phyloP scores from a whole-genome alignment of 2,797 vertebrate species.

The Pantherophis alleghaniensis region DNA sequence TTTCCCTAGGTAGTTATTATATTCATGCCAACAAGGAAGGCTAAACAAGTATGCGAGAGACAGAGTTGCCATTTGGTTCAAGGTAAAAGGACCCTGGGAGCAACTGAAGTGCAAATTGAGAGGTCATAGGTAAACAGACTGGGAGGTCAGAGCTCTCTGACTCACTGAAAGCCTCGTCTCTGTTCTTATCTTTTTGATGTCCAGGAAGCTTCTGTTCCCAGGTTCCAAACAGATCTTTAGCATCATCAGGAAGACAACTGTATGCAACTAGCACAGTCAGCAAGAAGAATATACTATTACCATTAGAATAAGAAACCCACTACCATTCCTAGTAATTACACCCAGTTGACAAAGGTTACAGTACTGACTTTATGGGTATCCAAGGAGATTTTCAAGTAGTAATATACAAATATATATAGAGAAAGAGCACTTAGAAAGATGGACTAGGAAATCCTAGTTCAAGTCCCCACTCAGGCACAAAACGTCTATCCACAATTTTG shows the following conservation, averaged over 20 bases:
- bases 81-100: neutral
- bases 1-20: neutral
- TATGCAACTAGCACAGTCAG: neutral
- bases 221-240: neutral
- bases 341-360: neutral
- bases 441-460: neutral
- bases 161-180: neutral
- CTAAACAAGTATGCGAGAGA: neutral
- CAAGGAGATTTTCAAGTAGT: neutral
- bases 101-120: neutral
- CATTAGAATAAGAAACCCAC: neutral
- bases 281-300: neutral
- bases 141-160: neutral
- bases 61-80: neutral
- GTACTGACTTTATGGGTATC: neutral
- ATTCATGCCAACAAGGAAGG: neutral
- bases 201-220: neutral
- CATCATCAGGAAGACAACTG: neutral
- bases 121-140: neutral
- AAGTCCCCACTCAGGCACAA: neutral
- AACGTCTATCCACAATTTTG: neutral
- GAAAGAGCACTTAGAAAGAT: neutral
- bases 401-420: neutral
- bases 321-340: neutral
- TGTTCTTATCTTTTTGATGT: neutral